Base-by-base conservation (phyloP, 1,140 invertebrate species). In the Halictus rubicundus region DNA sequence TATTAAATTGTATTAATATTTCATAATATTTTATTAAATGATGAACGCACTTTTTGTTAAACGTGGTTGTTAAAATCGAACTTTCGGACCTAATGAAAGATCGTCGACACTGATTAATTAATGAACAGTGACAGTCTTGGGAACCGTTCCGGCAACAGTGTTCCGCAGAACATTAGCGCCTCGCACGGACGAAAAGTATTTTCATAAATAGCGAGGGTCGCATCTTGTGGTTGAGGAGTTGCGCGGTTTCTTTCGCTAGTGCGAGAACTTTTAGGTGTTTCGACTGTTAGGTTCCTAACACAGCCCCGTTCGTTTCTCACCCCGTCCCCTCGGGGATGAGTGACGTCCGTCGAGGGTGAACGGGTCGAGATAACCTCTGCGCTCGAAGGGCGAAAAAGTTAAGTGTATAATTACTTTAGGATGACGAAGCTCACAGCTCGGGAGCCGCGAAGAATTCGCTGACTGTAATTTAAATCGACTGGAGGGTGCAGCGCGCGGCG, bases 391-490 rank as follows among this genome's bases (percentile, higher is more conserved):
- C 84, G 82, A 88, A 88, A 86, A 90, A 91, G 87, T 91, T 91
- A 91, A 91, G 84, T 90, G 89, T 87, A 88, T 91, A 90, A 91
- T 91, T 91, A 91, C 90, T 88, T 83, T 85, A 85, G 88, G 85
- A 91, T 91, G 89, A 91, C 89, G 85, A 90, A 88, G 90, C 89
- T 88, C 77, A 79, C 57, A 54, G 61, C 64, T 85, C 81, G 76
- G 82, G 80, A 82, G 71, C 83, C 65, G 16, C 64, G 66, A 86
- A 85, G 87, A 88, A 90, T 89, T 78, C 82, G 82, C 72, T 86
- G 80, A 87, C 79, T 82, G 79, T 84, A 87, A 84, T 79, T 87
- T 68, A 46, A 87, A 84, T 86, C 73, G 78, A 84, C 57, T 27
- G 54, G 19, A 14, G 68, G 63, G 74, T 61, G n/a, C 42, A 37